Percentiles rank a stretch among this genome's conserved stretches.
phyloP scores from a whole-genome alignment of 2,113 vertebrate species.

The Calyptomena viridis region DNA sequence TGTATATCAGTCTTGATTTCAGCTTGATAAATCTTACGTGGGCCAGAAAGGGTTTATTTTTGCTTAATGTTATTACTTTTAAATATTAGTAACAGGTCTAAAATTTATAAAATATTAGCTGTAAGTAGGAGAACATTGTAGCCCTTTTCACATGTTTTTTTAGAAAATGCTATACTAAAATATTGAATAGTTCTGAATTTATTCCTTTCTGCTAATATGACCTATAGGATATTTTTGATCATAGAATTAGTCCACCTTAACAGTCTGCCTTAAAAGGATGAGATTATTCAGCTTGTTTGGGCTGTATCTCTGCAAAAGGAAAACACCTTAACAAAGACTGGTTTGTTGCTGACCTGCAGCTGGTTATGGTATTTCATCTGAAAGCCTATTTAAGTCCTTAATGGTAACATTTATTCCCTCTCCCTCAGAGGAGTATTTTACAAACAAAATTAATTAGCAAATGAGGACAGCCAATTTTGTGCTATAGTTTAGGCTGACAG shows the following conservation, averaged over 20 bases:
- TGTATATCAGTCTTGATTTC: neutral
- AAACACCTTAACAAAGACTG: conserved; percentile 63
- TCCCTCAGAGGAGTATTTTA: conserved; percentile 41
- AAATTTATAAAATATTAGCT: neutral
- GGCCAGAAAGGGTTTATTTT: neutral
- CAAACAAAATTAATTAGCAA: conserved; percentile 55
- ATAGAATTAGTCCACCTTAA: conserved; percentile 45
- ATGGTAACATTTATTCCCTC: conserved; percentile 52
- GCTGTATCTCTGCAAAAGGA: conserved; percentile 58
- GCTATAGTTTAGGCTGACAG: conserved; percentile 13
- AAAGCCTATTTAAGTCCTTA: conserved; percentile 57
- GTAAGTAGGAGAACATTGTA: neutral
- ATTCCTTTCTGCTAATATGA: neutral
- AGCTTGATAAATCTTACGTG: neutral
- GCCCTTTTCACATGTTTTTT: neutral
- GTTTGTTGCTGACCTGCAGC: conserved; percentile 63
- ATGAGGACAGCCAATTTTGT: neutral
- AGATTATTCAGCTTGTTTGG: conserved; percentile 54
- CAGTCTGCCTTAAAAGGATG: conserved; percentile 58
- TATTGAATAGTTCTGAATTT: neutral
- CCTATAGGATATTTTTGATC: neutral
- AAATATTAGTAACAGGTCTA: neutral
- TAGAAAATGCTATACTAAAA: neutral
- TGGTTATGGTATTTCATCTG: conserved; percentile 53
- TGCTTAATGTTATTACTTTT: neutral